Evolutionary conservation across 2,888 invertebrate species (phyloP).

Genomic region (Hyles lineata): DNA sequence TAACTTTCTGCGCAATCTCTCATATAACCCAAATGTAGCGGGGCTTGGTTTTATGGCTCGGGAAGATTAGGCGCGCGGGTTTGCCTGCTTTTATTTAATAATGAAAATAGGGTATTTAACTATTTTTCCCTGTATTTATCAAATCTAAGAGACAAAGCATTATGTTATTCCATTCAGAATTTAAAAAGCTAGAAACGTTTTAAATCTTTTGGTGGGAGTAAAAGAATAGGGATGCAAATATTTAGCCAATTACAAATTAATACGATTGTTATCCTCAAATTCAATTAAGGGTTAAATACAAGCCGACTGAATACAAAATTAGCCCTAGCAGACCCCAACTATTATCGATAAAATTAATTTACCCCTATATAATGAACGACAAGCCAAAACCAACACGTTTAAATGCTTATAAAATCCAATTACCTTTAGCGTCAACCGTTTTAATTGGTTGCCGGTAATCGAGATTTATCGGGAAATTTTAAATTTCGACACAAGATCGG

Average conservation of each 20-base stretch:
- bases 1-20: constrained; percentile 22
- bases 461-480: constrained; percentile 29
- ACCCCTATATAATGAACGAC: constrained; percentile 14
- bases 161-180: too few relatives aligned
- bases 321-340: not conserved
- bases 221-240: too few relatives aligned
- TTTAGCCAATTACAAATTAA: too few relatives aligned
- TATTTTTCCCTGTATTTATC: too few relatives aligned
- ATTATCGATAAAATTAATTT: constrained; percentile 15
- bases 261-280: too few relatives aligned
- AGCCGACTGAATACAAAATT: not conserved
- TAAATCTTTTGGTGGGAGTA: too few relatives aligned
- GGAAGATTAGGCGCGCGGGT: not conserved
- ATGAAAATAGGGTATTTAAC: not conserved
- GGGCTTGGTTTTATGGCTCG: not conserved
- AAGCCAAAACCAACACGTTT: constrained; percentile 1
- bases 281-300: not conserved
- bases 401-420: constrained; percentile 25
- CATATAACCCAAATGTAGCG: constrained; percentile 16
- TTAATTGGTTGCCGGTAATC: constrained; percentile 26
- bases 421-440: constrained; percentile 20
- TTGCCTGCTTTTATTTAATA: not conserved
- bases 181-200: too few relatives aligned
- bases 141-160: too few relatives aligned
- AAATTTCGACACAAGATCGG: constrained; percentile 31